Percentiles rank a stretch among this genome's conserved stretches.
phyloP scores from a whole-genome alignment of 2,888 invertebrate species.

The Augiades crinisus region DNA sequence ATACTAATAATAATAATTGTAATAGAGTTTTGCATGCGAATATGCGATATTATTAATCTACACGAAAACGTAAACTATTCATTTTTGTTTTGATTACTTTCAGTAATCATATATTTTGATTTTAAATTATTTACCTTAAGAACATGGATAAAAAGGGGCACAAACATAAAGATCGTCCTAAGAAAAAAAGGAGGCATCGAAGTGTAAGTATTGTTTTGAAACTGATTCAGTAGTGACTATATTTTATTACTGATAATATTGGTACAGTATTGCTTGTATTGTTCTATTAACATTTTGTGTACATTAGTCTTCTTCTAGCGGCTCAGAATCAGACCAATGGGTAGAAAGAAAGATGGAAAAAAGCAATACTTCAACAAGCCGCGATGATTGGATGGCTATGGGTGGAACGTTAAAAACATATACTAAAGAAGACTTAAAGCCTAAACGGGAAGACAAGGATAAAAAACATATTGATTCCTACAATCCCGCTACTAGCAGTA shows the following conservation, averaged over 20 bases:
- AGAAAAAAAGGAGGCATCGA: constrained; percentile 40
- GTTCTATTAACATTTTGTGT: neutral
- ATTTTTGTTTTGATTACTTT: no score
- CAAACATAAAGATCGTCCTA: constrained; percentile 45
- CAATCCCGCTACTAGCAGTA: constrained; percentile 85
- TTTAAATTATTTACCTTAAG: neutral
- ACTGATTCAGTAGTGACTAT: no score
- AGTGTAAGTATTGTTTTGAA: constrained; percentile 43
- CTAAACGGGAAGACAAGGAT: constrained; percentile 72
- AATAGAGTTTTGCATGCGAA: no score
- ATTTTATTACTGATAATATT: neutral
- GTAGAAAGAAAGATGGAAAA: constrained; percentile 71
- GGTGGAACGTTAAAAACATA: constrained; percentile 75
- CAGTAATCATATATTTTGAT: no score
- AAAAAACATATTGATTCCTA: constrained; percentile 82
- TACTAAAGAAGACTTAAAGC: constrained; percentile 68
- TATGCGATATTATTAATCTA: no score
- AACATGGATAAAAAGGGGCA: constrained; percentile 34
- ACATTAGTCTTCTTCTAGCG: constrained; percentile 52
- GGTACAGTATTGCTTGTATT: neutral
- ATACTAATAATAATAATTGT: no score
- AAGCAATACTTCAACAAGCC: constrained; percentile 35
- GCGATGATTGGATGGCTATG: constrained; percentile 92
- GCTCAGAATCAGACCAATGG: constrained; percentile 80
- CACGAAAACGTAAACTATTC: no score